These are phyloP conservation scores for Scaptomyza tumidula DNA, from an alignment of 2,888 invertebrate genomes.

Conservation along the genomic window DNA sequence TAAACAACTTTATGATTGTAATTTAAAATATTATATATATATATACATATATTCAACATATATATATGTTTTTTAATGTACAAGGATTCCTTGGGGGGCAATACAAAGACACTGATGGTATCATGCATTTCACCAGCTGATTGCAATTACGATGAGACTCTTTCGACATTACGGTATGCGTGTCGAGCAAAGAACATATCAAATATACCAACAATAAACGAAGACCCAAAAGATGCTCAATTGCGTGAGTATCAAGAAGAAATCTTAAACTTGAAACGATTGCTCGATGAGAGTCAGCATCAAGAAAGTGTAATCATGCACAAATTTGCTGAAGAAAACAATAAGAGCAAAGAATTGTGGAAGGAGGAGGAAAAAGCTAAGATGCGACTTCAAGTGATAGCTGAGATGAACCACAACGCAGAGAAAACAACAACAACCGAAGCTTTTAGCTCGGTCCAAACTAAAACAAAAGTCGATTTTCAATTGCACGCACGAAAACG, in stretches of 20 bases:
- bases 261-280: slow-evolving; percentile 87
- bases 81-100: slow-evolving; percentile 92
- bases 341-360: slow-evolving; percentile 40
- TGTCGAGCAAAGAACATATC: slow-evolving; percentile 94
- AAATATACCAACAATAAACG: slow-evolving; percentile 93
- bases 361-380: slow-evolving; percentile 85
- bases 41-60: too few species aligned
- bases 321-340: slow-evolving; percentile 5
- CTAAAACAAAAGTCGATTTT: slow-evolving; percentile 38
- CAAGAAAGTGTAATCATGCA: slow-evolving; percentile 10
- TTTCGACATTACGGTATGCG: slow-evolving; percentile 93
- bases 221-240: slow-evolving; percentile 95
- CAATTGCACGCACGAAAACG: slow-evolving; percentile 82
- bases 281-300: slow-evolving; percentile 68
- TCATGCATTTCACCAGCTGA: slow-evolving; percentile 93
- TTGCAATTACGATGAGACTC: slow-evolving; percentile 92
- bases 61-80: slow-evolving; percentile 13
- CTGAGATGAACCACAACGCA: slow-evolving; percentile 75
- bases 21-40: background rate
- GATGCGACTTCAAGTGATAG: slow-evolving; percentile 76
- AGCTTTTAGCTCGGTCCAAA: background rate
- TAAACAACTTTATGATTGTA: too few species aligned
- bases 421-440: background rate
- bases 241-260: slow-evolving; percentile 93
- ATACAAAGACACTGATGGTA: slow-evolving; percentile 95